Base-by-base conservation (phyloP, 37 sponge, comb jelly and placozoan species). In the Tethya wilhelma region DNA sequence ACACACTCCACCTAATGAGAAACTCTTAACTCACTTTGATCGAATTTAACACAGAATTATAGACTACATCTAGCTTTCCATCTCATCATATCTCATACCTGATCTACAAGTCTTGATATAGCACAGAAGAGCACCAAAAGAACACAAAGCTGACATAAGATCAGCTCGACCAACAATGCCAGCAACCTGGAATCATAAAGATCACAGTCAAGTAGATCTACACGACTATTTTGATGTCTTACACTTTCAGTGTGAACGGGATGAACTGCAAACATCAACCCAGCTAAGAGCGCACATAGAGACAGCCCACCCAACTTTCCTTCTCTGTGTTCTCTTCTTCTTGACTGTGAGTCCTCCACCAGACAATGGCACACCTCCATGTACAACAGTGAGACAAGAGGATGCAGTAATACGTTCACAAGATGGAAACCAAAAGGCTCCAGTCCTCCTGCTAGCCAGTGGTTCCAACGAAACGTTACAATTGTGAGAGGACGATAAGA, bases 401-500 rank as follows among this genome's bases (percentile, higher is more conserved):
- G 57, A 60, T 93, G 91, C 31, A 89, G 82, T 11, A 74, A 6
- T 2, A 93, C 64, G 59, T 93, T 93, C 53, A 60, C 60, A 1
- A 74, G 0, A 45, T 93, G 94, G 66, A 86, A 93, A 19, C 69
- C 75, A 38, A 64, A 67, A 0, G 96, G 86, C 5, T 83, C 23
- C 55, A 83, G 83, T 31, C 85, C 88, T 44, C 87, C 86, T 0
- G 73, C 77, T 23, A 82, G 31, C 91, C 75, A 83, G 59, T 60
- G 87, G 75, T 90, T 90, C 43, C 77, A 26, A 26, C 91, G 59
- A 65, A 87, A 96, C 17, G 82, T 85, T 25, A 96, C 68, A 1
- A 90, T 81, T n/a, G 91, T 93, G 1, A 96, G 76, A 3, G 96
- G 96, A 11, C 96, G 83, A 32, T 96, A 96, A 0, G 96, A 96